These are phyloP conservation scores for Ischnura elegans DNA, from an alignment of 2,888 invertebrate species.

Conservation along the genomic window DNA sequence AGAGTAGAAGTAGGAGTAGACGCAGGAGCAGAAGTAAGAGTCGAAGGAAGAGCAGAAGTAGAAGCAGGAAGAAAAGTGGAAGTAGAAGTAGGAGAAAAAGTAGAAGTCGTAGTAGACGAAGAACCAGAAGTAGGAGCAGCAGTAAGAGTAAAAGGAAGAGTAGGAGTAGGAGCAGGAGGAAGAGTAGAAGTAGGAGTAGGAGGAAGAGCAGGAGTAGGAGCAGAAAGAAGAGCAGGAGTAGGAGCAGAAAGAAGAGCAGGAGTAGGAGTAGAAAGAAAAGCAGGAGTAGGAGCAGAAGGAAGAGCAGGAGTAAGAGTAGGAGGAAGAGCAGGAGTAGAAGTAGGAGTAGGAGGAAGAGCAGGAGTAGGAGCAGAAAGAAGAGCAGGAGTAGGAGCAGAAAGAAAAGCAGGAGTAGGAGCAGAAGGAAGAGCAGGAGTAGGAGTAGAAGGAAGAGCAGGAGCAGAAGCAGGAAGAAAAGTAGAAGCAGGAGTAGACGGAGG, in stretches of 20 bases:
- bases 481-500: background rate
- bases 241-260: background rate
- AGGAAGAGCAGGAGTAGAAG: conserved; percentile 77
- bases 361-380: conserved; percentile 37
- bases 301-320: conserved; percentile 73
- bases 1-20: conserved; percentile 73
- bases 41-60: conserved; percentile 73
- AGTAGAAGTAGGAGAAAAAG: background rate
- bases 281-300: conserved; percentile 69
- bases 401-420: conserved; percentile 59
- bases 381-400: conserved; percentile 59
- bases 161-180: background rate
- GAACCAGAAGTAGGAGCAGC: background rate
- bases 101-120: background rate
- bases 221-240: background rate
- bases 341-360: conserved; percentile 76
- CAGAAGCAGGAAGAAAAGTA: background rate
- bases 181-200: background rate
- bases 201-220: background rate
- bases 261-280: conserved; percentile 72
- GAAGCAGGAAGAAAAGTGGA: conserved; percentile 75
- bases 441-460: conserved; percentile 52
- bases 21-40: conserved; percentile 72
- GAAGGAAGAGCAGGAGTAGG: conserved; percentile 59
- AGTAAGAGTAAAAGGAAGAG: background rate